Conservation (phyloP, 92 coral and sea anemone species). For the Parazoanthus darwini region DNA sequence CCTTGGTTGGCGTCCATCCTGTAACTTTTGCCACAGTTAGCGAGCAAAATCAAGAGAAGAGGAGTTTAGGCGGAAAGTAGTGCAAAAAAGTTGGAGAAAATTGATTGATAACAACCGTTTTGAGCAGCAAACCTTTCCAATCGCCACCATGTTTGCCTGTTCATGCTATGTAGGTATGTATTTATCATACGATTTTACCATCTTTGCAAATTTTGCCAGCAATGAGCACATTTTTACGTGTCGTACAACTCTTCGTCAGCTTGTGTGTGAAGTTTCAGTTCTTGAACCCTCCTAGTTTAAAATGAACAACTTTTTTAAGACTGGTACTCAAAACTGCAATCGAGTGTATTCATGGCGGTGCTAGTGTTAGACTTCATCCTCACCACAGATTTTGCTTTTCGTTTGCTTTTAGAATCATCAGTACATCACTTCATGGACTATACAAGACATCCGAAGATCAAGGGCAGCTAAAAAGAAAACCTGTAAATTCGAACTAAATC, state of each 20-base stretch:
- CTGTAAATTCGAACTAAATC: conserved; percentile 21
- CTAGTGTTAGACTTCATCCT: conserved; percentile 26
- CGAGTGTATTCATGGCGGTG: conserved; percentile 16
- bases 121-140: conserved; percentile 35
- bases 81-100: conserved; percentile 10
- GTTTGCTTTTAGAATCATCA: conserved; percentile 23
- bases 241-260: conserved; percentile 19
- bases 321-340: conserved; percentile 27
- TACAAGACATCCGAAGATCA: conserved; percentile 23
- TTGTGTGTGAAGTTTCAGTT: conserved; percentile 28
- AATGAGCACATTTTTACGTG: conserved; percentile 21
- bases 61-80: conserved; percentile 21
- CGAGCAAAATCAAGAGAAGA: conserved; percentile 13
- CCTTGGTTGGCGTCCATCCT: conserved; percentile 21
- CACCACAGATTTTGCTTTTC: conserved; percentile 30
- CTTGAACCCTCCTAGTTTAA: conserved; percentile 17
- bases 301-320: conserved; percentile 7
- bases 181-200: conserved; percentile 14
- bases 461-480: conserved; percentile 17
- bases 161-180: conserved; percentile 20
- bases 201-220: conserved; percentile 30
- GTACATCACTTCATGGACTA: conserved; percentile 30
- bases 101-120: conserved; percentile 16
- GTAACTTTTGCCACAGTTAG: conserved; percentile 28
- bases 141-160: conserved; percentile 24